Base-by-base conservation (phyloP, 2,113 vertebrate genomes). In the Elaphurus davidianus region DNA sequence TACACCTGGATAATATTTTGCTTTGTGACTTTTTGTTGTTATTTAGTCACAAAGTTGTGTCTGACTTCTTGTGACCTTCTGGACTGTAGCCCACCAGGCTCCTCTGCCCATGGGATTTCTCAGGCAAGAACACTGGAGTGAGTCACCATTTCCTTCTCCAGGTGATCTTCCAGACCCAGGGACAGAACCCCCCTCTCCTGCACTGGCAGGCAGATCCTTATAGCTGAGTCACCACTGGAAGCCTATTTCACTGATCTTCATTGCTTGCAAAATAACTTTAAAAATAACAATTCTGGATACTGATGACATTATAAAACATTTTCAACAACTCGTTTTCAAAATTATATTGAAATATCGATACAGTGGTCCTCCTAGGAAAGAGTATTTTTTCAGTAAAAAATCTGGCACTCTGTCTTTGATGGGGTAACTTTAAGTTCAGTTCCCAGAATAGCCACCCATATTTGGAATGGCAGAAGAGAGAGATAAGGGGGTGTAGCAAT, bases 401-500 rank as follows among this genome's bases (percentile, higher is more conserved):
- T n/a, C 25, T 78, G 7, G 6, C 67, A 67, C n/a, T 43, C 50
- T 84, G 33, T 76, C 36, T 81, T 89, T 94, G 64, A 23, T 6
- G 7, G n/a, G 27, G 0, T 64, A 47, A 3, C 7, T 84, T 25
- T 74, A 62, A 84, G 6, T 74, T 25, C 13, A 36, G 5, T 52
- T 96, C 45, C 33, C 17, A 76, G 17, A 13, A 54, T 17, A 52
- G 43, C 11, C 30, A 67, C 15, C 25, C 12, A 12, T 52, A 60
- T 47, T 71, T 86, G 19, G 7, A 52, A n/a, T n/a, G 25, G 6
- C 30, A 17, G 16, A 76, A n/a, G 19, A 64, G 33, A 90, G 15
- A 9, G 27, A 28, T 2, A 36, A 3, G 13, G 23, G 2, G 6
- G 25, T 14, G 1, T 0, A 2, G 40, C 13, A 11, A 52, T n/a